These are phyloP conservation scores for Anaspis maculata DNA, from an alignment of 2,888 invertebrate species.

Conservation along the genomic window DNA sequence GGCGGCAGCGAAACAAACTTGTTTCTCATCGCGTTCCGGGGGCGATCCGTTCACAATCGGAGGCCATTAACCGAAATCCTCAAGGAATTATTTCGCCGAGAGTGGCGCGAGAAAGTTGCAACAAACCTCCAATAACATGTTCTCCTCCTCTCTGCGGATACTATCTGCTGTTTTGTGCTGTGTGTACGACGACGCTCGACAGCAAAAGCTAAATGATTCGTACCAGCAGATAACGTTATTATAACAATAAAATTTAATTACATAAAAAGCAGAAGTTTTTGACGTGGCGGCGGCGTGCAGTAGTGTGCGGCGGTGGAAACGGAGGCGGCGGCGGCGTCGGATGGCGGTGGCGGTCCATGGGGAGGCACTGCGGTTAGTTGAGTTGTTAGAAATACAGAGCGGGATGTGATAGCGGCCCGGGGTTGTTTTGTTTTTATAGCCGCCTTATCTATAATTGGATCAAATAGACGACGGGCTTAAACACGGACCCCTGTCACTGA, in stretches of 20 bases:
- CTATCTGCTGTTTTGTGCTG: no score
- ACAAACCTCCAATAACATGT: no score
- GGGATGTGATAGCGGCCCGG: slow-evolving; percentile 23
- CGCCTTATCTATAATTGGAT: slow-evolving; percentile 35
- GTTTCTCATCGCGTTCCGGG: no score
- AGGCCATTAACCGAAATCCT: not conserved
- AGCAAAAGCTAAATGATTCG: no score
- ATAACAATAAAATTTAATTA: slow-evolving; percentile 10
- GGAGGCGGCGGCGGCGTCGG: slow-evolving; percentile 1
- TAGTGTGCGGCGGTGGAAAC: no score
- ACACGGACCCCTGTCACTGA: no score
- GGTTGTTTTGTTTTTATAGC: slow-evolving; percentile 33
- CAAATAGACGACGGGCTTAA: slow-evolving; percentile 28
- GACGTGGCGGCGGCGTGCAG: not conserved
- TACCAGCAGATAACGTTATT: no score
- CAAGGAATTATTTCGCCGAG: not conserved
- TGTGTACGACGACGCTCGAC: no score
- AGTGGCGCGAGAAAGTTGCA: no score
- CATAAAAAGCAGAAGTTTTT: slow-evolving; percentile 10
- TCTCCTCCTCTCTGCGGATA: no score
- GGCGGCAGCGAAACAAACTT: no score
- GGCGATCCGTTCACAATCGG: not conserved
- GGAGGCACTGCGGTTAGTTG: slow-evolving; percentile 23
- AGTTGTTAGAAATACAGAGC: slow-evolving; percentile 29
- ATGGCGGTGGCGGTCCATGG: not conserved